Conservation (phyloP, 2,113 vertebrate genomes). For the Hippolais icterina region DNA sequence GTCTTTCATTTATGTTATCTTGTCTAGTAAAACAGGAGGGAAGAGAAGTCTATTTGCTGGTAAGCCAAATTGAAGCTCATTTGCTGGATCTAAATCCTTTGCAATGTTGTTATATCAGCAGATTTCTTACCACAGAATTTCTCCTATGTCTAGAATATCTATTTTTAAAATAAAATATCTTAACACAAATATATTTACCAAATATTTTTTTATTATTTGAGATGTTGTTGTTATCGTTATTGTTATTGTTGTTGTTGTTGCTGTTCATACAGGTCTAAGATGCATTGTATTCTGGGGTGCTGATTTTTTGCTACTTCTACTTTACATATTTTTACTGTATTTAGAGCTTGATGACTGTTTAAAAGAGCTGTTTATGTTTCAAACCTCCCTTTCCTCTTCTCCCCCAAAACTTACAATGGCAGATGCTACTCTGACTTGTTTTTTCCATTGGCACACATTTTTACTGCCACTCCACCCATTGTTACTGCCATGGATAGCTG, state of each 20-base stretch:
- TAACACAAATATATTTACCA: not conserved
- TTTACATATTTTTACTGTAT: not conserved
- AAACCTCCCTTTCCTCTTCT: not conserved
- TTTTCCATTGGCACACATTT: not conserved
- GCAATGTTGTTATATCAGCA: not conserved
- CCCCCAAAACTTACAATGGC: not conserved
- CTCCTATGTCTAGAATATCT: not conserved
- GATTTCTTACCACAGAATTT: not conserved
- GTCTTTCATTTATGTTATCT: not conserved
- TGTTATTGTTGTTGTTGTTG: not conserved
- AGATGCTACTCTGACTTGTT: not conserved
- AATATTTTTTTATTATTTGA: not conserved
- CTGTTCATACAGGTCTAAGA: not conserved
- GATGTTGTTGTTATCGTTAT: not conserved
- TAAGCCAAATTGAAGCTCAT: not conserved
- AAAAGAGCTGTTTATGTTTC: not conserved
- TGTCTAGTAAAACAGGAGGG: not conserved
- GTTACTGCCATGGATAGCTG: not conserved
- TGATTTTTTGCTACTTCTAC: not conserved
- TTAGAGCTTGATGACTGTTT: not conserved
- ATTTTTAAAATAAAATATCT: not conserved
- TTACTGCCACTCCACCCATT: not conserved
- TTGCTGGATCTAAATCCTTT: not conserved
- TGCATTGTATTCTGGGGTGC: not conserved
- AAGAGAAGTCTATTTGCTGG: not conserved